Conservation (phyloP, 1,140 invertebrate species). For the Epicauta chinensis region DNA sequence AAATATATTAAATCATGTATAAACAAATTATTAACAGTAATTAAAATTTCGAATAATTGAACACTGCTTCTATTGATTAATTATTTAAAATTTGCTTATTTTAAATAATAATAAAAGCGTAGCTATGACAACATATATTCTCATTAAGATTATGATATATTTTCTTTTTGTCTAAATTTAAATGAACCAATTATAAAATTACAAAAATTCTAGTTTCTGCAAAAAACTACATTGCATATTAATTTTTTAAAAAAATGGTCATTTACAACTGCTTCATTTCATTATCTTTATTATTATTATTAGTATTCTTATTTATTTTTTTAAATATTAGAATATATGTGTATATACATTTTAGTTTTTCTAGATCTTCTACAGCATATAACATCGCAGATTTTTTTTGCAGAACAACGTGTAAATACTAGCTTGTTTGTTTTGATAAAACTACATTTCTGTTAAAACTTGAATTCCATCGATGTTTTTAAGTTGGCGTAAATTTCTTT, state of each 20-base stretch:
- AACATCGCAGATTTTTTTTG: background rate
- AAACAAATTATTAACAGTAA: conserved; percentile 23
- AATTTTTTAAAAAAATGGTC: conserved; percentile 6
- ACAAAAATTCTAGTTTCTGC: conserved; percentile 20
- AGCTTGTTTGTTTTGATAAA: conserved; percentile 9
- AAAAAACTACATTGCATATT: conserved; percentile 20
- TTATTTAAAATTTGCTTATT: conserved; percentile 1
- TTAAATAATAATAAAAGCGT: conserved; percentile 9
- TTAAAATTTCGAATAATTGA: conserved; percentile 17
- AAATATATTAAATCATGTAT: conserved; percentile 20
- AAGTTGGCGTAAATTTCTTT: conserved; percentile 7
- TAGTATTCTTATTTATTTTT: conserved; percentile 16
- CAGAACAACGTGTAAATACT: conserved; percentile 3
- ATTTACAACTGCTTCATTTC: conserved; percentile 20
- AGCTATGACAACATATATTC: conserved; percentile 1
- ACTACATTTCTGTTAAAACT: background rate
- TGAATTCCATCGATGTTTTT: too few relatives aligned
- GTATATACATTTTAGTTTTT: conserved; percentile 5
- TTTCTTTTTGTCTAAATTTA: conserved; percentile 7
- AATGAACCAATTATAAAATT: conserved; percentile 23
- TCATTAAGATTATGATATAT: too few relatives aligned
- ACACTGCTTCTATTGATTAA: conserved; percentile 17
- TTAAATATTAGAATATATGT: conserved; percentile 10
- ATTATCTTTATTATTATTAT: too few relatives aligned
- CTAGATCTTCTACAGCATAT: background rate